Evolutionary conservation across 2,888 invertebrate species (phyloP), one percentile per base, ranked within the genome.

Genomic region (Caenorhabditis sp.): DNA sequence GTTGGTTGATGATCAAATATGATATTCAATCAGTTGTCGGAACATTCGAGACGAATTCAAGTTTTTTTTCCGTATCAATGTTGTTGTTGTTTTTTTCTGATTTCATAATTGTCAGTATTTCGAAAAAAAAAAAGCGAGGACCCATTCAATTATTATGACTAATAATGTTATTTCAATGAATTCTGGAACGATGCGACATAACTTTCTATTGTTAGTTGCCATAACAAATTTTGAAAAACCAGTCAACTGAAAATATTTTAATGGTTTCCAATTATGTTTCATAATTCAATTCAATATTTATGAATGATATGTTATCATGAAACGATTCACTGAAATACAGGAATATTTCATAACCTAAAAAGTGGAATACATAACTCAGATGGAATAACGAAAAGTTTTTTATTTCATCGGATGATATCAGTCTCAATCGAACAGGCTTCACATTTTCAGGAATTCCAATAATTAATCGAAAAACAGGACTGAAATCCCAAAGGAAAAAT

Each of bases 11-110:
- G 67, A 72, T 67, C 71, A 72, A 43, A 64, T 64, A 62, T 70
- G 66, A 66, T 70, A 70, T 66, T 70, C 66, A 70, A 70, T 70
- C 70, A 70, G 58, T 63, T 21, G 54, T 61, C 49, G 62, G 50
- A 26, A 51, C 61, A 51, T 51, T 51, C 51, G 23, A 23, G 23
- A 51, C 12, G 23, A 23, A 23, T 51, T 51, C 23, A 3, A 23
- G 51, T 19, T 23, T 51, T 51, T n/a, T n/a, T 51, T 21, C 5
- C 43, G 14, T 43, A 43, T 43, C 43, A 43, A 17, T 43, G 3
- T 43, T 43, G 43, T 43, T 51, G 51, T 23, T 51, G 4, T 51
- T 51, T 51, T 23, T 21, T 51, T 51, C 21, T 50, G 51, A 23
- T 21, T 21, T 23, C 31, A 43, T 43, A 43, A 43, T 43, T 10